Conservation (phyloP, 30 jellyfish, hydroid and myxozoan genomes). For the Haliclystus octoradiatus region DNA sequence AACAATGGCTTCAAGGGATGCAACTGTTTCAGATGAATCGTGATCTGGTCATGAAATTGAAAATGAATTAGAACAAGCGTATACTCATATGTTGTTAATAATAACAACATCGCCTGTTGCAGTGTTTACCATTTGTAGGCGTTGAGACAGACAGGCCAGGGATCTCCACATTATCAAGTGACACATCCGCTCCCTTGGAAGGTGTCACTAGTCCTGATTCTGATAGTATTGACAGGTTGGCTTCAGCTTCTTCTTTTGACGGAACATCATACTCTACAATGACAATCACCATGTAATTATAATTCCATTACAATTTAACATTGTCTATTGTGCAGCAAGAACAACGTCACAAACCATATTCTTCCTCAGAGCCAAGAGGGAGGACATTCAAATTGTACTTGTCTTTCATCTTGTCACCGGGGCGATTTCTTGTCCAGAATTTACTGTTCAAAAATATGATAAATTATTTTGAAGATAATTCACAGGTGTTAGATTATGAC, state of each 20-base stretch:
- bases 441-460: conserved; percentile 37
- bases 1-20: too few relatives aligned
- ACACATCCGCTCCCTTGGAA: background rate
- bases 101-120: too few relatives aligned
- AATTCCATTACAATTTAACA: background rate
- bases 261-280: background rate
- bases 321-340: background rate
- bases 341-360: conserved; percentile 53
- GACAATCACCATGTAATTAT: background rate
- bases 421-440: conserved; percentile 98
- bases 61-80: too few relatives aligned
- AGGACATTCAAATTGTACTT: conserved; percentile 59
- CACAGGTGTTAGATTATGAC: background rate
- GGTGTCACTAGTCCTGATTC: background rate
- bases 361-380: conserved; percentile 90
- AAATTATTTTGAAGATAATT: background rate
- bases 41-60: too few relatives aligned
- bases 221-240: background rate
- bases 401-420: conserved; percentile 97
- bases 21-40: too few relatives aligned
- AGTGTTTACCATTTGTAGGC: too few relatives aligned
- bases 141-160: background rate
- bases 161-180: background rate
- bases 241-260: background rate
- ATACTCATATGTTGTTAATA: too few relatives aligned